Evolutionary conservation across 2,888 invertebrate species (phyloP), one percentile per base, ranked within the genome.

Genomic region (Oxytorus armatus): DNA sequence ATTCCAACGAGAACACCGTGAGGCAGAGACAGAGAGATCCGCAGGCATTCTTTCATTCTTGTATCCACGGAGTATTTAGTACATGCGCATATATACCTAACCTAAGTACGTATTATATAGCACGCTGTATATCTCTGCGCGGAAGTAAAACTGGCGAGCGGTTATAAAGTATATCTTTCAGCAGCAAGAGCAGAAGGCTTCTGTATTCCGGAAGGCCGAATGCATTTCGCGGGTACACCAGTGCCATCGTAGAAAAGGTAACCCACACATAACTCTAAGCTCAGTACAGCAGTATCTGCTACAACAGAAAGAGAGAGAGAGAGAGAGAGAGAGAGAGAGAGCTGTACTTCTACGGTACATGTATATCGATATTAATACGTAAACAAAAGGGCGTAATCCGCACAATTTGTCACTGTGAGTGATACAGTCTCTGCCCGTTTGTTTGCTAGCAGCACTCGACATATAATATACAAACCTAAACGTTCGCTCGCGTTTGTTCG

Each of bases 131-230:
- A 42, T 25, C 21, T 16, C 25, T 29, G 65, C 8, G 33, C 49
- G 69, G 44, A 57, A 70, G 65, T 3, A 51, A 47, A 51, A 42
- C 49, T 16, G 36, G 21, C 33, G 18, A 57, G 42, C 11, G 33
- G 29, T 44, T 47, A 74, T 63, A 36, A 65, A 65, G 68, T 57
- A n/a, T n/a, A 79, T 79, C 42, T 70, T 75, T 69, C 55, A 49
- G n/a, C 53, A 23, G 39, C 0, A 44, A 44, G 4, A 36, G 39
- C 42, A 65, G 23, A 18, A 29, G 36, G 14, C 25, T 47, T 14
- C 53, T 74, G 53, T 36, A n/a, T 18, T 39, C 57, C 68, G 55
- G 39, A 69, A 79, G 69, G 57, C 16, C 55, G 51, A 79, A 42
- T 65, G 55, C 36, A 65, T 63, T 69, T 75, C 53, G 49, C 39